Evolutionary conservation across 1,140 invertebrate genomes (phyloP).

Genomic region (Diprion similis): DNA sequence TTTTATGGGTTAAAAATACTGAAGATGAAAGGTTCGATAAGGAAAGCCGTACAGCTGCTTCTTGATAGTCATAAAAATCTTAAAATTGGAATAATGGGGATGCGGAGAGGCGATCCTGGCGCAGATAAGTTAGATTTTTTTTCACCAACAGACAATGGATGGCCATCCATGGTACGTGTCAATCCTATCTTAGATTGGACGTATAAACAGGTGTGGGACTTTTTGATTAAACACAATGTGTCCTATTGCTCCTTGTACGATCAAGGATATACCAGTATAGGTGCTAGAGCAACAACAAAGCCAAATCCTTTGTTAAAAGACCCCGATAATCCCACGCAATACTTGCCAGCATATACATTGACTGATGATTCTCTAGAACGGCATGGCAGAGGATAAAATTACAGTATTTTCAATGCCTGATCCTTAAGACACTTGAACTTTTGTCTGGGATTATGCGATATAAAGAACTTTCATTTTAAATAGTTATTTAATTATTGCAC

Average conservation of each 20-base stretch:
- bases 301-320: constrained; percentile 77
- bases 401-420: too few relatives aligned
- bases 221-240: constrained; percentile 76
- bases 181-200: constrained; percentile 90
- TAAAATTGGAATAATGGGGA: constrained; percentile 89
- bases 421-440: too few relatives aligned
- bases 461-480: too few relatives aligned
- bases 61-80: constrained; percentile 70
- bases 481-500: too few relatives aligned
- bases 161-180: constrained; percentile 88
- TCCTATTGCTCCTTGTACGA: constrained; percentile 92
- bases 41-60: constrained; percentile 70
- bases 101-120: constrained; percentile 83
- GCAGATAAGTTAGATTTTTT: constrained; percentile 71
- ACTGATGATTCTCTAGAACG: constrained; percentile 74
- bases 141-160: constrained; percentile 73
- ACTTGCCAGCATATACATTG: constrained; percentile 83
- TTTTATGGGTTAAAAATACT: constrained; percentile 79
- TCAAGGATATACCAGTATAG: constrained; percentile 88
- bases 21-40: constrained; percentile 76
- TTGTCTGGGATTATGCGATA: too few relatives aligned
- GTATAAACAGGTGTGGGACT: constrained; percentile 90
- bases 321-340: constrained; percentile 63
- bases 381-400: constrained; percentile 66
- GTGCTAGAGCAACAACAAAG: constrained; percentile 77